These are phyloP conservation scores for Eupeodes corollae DNA, from an alignment of 1,140 invertebrate species.

Conservation along the genomic window DNA sequence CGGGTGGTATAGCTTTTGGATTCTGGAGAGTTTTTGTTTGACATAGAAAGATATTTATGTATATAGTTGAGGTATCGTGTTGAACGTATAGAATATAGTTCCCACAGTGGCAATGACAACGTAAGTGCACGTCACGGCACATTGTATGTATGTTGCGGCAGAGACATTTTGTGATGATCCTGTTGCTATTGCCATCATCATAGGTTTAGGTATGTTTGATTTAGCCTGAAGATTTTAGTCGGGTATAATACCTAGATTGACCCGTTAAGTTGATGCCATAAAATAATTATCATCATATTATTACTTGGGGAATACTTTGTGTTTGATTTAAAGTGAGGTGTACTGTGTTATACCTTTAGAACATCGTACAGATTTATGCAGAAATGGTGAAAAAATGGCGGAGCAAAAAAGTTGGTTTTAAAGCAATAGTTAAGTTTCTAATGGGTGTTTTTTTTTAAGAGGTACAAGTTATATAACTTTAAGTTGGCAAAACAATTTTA, in stretches of 20 bases:
- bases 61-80: not conserved
- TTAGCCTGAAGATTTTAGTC: conserved; percentile 35
- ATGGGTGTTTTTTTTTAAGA: too few relatives aligned
- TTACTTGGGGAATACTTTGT: conserved; percentile 22
- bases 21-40: conserved; percentile 1
- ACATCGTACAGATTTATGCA: too few relatives aligned
- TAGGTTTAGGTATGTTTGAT: conserved; percentile 28
- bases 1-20: not conserved
- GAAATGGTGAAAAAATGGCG: too few relatives aligned
- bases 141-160: not conserved
- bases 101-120: not conserved
- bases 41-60: not conserved
- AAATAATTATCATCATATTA: conserved; percentile 38
- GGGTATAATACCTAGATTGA: conserved; percentile 6
- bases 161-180: not conserved
- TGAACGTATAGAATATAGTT: not conserved
- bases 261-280: conserved; percentile 27
- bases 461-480: too few relatives aligned
- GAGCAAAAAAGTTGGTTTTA: too few relatives aligned
- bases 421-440: too few relatives aligned
- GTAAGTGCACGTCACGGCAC: not conserved
- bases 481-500: too few relatives aligned
- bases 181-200: not conserved
- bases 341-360: too few relatives aligned
- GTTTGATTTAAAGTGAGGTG: not conserved